Evolutionary conservation across 2,888 invertebrate species (phyloP), one percentile per base, ranked within the genome.

Genomic region (Camponotus fellah): DNA sequence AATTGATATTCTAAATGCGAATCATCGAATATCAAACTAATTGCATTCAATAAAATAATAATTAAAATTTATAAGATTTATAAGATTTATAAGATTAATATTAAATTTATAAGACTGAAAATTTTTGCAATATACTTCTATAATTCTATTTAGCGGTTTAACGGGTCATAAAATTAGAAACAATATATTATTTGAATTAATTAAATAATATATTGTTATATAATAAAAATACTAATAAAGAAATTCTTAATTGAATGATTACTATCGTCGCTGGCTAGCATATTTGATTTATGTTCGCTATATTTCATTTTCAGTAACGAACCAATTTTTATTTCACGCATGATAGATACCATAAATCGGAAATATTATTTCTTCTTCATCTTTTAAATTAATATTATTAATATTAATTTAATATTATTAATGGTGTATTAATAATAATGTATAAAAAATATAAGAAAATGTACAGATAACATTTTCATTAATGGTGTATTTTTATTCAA

Each of bases 151-250:
- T 26, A 26, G 26, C 26, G 26, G 32, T 8, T 68, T 49, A 49
- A 2, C 3, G 34, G 6, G 21, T 21, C 2, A 21, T 34, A 14
- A 71, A 37, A 53, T 9, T 17, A 9, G 12, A 5, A 71, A 71
- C 8, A 4, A 37, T 21, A 37, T 21, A 8, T 49, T 69, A 68
- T 6, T 49, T 53, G 37, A 69, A 71, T 69, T 69, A 69, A 71
- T 71, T 21, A 53, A 56, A 34, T 53, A 26, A 26, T 26, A 26
- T 26, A 26, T 26, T 26, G 26, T 26, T 26, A 26, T 26, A 26
- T 26, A 26, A 0, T n/a, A 8, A 53, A 49, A 69, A 71, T 1
- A 17, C 3, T 71, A 69, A 34, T 69, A 53, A 71, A 9, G 21
- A 71, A 71, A 71, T 71, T 0, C 8, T 34, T n/a, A 53, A 53